phyloP scores from a whole-genome alignment of 2,113 vertebrate species.

The Lampris megalopsis region DNA sequence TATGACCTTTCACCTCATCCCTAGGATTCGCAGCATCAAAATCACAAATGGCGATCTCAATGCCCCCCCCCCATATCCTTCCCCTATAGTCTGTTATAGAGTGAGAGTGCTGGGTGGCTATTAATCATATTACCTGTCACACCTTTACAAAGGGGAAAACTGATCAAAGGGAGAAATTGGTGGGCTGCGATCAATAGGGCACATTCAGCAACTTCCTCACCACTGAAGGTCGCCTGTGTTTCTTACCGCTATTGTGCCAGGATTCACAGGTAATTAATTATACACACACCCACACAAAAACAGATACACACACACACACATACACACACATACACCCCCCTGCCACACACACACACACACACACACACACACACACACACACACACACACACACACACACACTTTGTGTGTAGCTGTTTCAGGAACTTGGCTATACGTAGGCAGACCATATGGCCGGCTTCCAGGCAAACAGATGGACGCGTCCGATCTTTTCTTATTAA shows the following conservation, averaged over 20 bases:
- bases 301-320: slow-evolving; percentile 14
- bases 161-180: slow-evolving; percentile 32
- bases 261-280: slow-evolving; percentile 44
- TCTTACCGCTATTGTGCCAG: slow-evolving; percentile 31
- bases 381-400: slow-evolving; percentile 28
- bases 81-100: slow-evolving; percentile 24
- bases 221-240: slow-evolving; percentile 30
- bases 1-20: slow-evolving; percentile 52
- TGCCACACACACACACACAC: slow-evolving; percentile 18
- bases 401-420: slow-evolving; percentile 27
- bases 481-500: slow-evolving; percentile 49
- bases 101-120: slow-evolving; percentile 37
- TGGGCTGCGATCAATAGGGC: slow-evolving; percentile 27
- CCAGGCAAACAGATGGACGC: slow-evolving; percentile 68
- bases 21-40: slow-evolving; percentile 35
- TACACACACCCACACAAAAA: slow-evolving; percentile 13
- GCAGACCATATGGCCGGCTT: slow-evolving; percentile 69
- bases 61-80: slow-evolving; percentile 16
- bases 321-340: slow-evolving; percentile 24
- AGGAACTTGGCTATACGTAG: slow-evolving; percentile 38
- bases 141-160: slow-evolving; percentile 16
- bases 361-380: slow-evolving; percentile 15
- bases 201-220: background rate
- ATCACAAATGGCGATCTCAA: slow-evolving; percentile 34
- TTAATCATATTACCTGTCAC: slow-evolving; percentile 47